Conservation (phyloP, 1,140 invertebrate species). For the Nylanderia fulva region DNA sequence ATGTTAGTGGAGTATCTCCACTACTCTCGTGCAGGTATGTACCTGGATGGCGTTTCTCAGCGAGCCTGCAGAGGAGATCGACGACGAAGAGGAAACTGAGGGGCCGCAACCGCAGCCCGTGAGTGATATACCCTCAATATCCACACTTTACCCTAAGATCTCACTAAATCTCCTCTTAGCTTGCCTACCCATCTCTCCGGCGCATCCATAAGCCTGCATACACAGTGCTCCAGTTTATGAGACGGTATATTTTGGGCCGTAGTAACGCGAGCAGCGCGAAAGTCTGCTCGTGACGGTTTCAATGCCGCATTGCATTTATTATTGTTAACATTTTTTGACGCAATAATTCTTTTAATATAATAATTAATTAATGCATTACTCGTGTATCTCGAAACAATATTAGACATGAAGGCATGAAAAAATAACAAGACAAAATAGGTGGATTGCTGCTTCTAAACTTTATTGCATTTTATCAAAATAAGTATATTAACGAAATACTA, state of each 20-base stretch:
- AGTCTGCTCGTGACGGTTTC: background rate
- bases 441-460: background rate
- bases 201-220: slow-evolving; percentile 67
- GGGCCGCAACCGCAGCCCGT: slow-evolving; percentile 76
- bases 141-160: slow-evolving; percentile 82
- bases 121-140: slow-evolving; percentile 84
- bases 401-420: background rate
- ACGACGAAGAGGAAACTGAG: slow-evolving; percentile 32
- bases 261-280: slow-evolving; percentile 9
- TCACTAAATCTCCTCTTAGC: slow-evolving; percentile 80
- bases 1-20: slow-evolving; percentile 26
- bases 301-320: slow-evolving; percentile 10
- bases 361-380: background rate
- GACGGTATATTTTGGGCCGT: slow-evolving; percentile 66
- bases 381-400: background rate
- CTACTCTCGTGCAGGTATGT: slow-evolving; percentile 62
- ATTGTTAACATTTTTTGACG: too few species aligned
- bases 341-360: background rate
- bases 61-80: slow-evolving; percentile 46
- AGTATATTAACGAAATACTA: background rate
- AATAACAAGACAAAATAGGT: background rate
- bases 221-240: slow-evolving; percentile 71
- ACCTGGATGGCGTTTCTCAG: slow-evolving; percentile 67
- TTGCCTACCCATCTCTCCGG: slow-evolving; percentile 68
- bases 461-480: background rate